These are phyloP conservation scores for Julus scandinavius DNA, from an alignment of 2,888 invertebrate genomes.

Conservation along the genomic window DNA sequence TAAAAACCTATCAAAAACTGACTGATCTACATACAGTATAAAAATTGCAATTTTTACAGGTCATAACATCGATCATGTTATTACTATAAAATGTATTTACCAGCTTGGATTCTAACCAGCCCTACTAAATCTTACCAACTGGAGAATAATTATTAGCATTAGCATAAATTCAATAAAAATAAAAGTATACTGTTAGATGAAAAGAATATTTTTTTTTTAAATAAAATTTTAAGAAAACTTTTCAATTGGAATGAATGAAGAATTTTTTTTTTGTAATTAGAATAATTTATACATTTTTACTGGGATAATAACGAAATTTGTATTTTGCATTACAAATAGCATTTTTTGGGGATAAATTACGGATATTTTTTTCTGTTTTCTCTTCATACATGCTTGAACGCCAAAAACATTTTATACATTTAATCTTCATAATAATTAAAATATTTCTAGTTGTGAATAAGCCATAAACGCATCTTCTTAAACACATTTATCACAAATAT, in stretches of 20 bases:
- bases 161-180: not conserved
- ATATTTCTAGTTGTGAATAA: not conserved
- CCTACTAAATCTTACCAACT: not conserved
- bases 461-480: not conserved
- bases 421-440: too few relatives aligned
- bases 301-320: too few relatives aligned
- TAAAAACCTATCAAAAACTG: slow-evolving; percentile 35
- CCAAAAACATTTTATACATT: too few relatives aligned
- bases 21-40: not conserved
- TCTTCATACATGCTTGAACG: too few relatives aligned
- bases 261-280: not conserved
- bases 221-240: not conserved
- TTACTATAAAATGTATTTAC: slow-evolving; percentile 20
- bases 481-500: not conserved
- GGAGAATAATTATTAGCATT: not conserved
- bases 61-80: not conserved
- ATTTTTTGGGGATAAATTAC: too few relatives aligned
- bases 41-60: slow-evolving; percentile 5
- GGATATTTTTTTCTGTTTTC: too few relatives aligned
- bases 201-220: not conserved
- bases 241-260: not conserved
- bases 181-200: not conserved
- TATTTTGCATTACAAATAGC: too few relatives aligned
- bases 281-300: not conserved
- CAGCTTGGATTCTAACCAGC: not conserved